Base-by-base conservation (phyloP, 2,888 invertebrate genomes). In the Sepioteuthis lessoniana region DNA sequence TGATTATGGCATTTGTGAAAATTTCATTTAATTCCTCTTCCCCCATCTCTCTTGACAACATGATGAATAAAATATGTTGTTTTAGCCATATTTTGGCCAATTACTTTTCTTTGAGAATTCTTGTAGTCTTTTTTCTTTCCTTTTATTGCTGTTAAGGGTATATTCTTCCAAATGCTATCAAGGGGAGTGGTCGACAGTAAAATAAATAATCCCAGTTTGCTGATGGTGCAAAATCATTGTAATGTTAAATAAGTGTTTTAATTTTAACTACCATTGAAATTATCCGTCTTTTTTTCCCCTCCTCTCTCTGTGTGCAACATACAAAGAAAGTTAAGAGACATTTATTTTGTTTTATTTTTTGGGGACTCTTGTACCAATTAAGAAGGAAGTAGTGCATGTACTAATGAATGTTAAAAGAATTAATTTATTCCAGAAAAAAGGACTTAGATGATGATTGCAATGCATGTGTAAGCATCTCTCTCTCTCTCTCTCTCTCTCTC, bases 1-100 rank as follows among this genome's bases (percentile, higher is more conserved):
- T 76, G 76, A 76, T 76, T 76, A 76, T 76, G 76, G 76, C 76
- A 76, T 76, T 76, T 76, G 76, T 76, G 76, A 76, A 76, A n/a
- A 76, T 76, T 76, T 76, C 76, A 76, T 76, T 76, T 76, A 76
- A 76, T 76, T 76, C n/a, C 1, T 76, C n/a, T 35, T 76, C 76
- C 76, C 76, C 76, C 76, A 76, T 76, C 19, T n/a, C 76, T n/a
- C n/a, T 35, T 76, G n/a, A 35, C 76, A 35, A 76, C 76, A 76
- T 76, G 76, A 76, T 76, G 76, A 76, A 76, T 76, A 76, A 76
- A 76, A 76, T 76, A 76, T 76, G 76, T 76, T 76, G 76, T n/a
- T 76, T 76, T 76, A 76, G 76, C 76, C 76, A 76, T 35, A 76
- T 76, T 76, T n/a, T 76, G 76, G 25, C 76, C 76, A 76, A 76